Evolutionary conservation across 1,140 invertebrate genomes (phyloP).

Genomic region (Reticulitermes speratus): DNA sequence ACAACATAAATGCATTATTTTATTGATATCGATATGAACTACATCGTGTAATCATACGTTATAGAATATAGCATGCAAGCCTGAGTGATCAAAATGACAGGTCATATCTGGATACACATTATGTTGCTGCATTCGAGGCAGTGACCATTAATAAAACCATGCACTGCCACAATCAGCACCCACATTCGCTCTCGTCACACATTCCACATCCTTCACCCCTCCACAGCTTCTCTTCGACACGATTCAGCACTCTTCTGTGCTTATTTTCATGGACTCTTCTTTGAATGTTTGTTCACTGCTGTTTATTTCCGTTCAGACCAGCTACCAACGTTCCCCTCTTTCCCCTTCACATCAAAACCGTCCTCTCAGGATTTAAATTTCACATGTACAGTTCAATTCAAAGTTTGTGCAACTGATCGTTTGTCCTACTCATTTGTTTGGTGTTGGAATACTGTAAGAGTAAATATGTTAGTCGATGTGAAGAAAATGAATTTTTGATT

Average conservation of each 20-base stretch:
- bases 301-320: neutral
- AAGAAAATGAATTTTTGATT: too few relatives aligned
- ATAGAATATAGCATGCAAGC: neutral
- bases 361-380: neutral
- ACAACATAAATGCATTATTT: too few relatives aligned
- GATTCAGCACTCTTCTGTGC: conserved; percentile 3
- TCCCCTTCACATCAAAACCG: neutral
- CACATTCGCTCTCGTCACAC: neutral
- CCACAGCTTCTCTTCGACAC: neutral
- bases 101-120: neutral
- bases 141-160: neutral
- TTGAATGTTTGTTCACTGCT: conserved; percentile 16
- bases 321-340: neutral
- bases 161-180: neutral
- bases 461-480: too few relatives aligned
- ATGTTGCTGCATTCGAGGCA: neutral
- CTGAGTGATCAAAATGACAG: neutral
- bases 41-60: too few relatives aligned
- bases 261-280: conserved; percentile 13
- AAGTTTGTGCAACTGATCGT: neutral
- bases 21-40: too few relatives aligned
- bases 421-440: neutral
- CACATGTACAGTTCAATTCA: neutral
- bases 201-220: too few relatives aligned
- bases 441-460: neutral